phyloP scores from a whole-genome alignment of 92 coral and sea anemone species.

The Siderastrea siderea region DNA sequence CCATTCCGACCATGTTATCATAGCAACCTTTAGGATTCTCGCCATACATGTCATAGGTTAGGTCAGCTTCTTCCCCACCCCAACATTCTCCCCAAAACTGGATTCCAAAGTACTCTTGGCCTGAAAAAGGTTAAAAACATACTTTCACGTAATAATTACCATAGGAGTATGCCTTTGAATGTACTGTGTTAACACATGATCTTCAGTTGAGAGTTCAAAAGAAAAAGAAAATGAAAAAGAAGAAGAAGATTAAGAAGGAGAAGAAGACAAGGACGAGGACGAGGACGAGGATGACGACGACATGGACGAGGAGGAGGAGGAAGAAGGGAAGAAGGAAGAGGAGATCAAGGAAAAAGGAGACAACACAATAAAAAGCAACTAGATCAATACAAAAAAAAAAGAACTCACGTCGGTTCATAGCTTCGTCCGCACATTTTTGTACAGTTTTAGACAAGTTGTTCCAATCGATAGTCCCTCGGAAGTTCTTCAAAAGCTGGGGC shows the following conservation, averaged over 20 bases:
- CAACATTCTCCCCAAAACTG: conserved; percentile 41
- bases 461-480: conserved; percentile 87
- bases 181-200: no score
- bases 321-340: no score
- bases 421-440: conserved; percentile 56
- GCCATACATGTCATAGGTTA: conserved; percentile 14
- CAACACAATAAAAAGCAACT: neutral
- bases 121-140: neutral
- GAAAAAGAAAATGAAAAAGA: no score
- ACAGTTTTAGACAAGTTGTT: conserved; percentile 77
- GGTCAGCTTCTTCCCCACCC: conserved; percentile 28
- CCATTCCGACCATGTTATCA: conserved; percentile 28
- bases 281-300: no score
- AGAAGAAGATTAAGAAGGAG: no score
- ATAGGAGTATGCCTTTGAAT: no score
- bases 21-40: conserved; percentile 17
- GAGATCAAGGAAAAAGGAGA: neutral
- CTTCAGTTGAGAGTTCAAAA: no score
- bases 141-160: no score
- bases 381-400: neutral
- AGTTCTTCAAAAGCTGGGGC: conserved; percentile 57
- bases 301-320: no score
- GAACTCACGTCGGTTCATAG: conserved; percentile 28
- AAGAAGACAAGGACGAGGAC: no score
- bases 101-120: conserved; percentile 33